These are phyloP conservation scores for Bombus picipes DNA, from an alignment of 1,140 invertebrate genomes.

Conservation along the genomic window DNA sequence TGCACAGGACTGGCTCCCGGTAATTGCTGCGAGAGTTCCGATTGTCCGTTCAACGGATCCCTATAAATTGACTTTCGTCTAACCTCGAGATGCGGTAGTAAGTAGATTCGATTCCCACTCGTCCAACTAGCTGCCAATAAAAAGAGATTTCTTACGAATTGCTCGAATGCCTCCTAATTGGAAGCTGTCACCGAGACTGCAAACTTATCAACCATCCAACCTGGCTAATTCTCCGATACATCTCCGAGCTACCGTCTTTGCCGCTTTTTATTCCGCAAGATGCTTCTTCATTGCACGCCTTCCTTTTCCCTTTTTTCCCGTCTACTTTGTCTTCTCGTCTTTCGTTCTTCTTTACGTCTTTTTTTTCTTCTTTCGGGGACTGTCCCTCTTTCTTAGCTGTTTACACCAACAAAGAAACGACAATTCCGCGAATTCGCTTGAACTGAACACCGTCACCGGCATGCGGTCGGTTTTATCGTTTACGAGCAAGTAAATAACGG, in stretches of 20 bases:
- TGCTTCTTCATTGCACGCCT: neutral
- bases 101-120: neutral
- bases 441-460: slow-evolving; percentile 35
- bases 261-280: neutral
- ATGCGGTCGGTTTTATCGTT: slow-evolving; percentile 17
- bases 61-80: slow-evolving; percentile 4
- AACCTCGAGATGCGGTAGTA: neutral
- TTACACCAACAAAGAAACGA: neutral
- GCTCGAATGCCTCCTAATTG: neutral
- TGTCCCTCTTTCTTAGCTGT: neutral
- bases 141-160: neutral
- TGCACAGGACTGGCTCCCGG: neutral
- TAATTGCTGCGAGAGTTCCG: slow-evolving; percentile 25
- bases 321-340: neutral
- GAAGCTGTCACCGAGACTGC: neutral
- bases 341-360: neutral
- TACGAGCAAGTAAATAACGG: slow-evolving; percentile 6
- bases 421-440: neutral
- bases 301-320: neutral
- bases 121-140: slow-evolving; percentile 12
- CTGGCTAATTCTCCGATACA: neutral
- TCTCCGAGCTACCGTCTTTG: neutral
- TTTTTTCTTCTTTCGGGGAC: neutral
- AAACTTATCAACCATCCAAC: neutral
- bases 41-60: slow-evolving; percentile 25